phyloP scores from a whole-genome alignment of 2,888 invertebrate genomes.

The Troides helena region DNA sequence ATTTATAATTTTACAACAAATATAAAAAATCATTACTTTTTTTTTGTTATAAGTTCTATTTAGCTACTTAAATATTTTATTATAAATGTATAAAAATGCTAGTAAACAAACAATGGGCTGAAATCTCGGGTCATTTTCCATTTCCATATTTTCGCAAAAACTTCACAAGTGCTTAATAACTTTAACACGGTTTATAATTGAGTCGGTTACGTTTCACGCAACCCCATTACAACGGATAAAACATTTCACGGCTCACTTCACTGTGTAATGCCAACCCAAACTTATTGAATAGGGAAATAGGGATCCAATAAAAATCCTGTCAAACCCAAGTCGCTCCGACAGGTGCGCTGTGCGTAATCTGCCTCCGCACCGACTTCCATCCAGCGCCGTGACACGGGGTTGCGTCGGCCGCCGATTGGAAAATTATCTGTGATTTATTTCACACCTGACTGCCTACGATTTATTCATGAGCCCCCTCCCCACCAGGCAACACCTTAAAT shows the following conservation, averaged over 20 bases:
- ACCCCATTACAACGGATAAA: slow-evolving; percentile 37
- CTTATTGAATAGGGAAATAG: slow-evolving; percentile 71
- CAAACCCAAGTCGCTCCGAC: slow-evolving; percentile 64
- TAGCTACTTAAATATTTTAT: too few species aligned
- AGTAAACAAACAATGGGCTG: too few species aligned
- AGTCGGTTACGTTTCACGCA: slow-evolving; percentile 18
- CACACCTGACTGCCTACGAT: slow-evolving; percentile 25
- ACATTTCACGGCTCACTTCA: slow-evolving; percentile 66
- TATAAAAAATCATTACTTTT: too few species aligned
- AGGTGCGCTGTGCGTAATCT: slow-evolving; percentile 45
- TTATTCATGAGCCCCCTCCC: slow-evolving; percentile 24
- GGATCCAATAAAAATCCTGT: slow-evolving; percentile 75
- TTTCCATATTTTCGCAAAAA: too few species aligned
- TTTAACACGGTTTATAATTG: slow-evolving; percentile 29
- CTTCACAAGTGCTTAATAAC: too few species aligned
- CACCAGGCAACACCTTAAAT: slow-evolving; percentile 1
- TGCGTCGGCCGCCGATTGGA: slow-evolving; percentile 24
- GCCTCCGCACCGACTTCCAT: slow-evolving; percentile 25
- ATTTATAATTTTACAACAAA: too few species aligned
- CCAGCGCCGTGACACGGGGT: slow-evolving; percentile 22
- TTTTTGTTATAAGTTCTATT: too few species aligned
- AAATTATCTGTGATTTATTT: slow-evolving; percentile 30
- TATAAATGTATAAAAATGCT: too few species aligned
- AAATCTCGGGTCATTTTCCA: too few species aligned
- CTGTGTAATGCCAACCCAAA: slow-evolving; percentile 65